Evolutionary conservation across 1,140 invertebrate genomes (phyloP).

Genomic region (Diprion similis): DNA sequence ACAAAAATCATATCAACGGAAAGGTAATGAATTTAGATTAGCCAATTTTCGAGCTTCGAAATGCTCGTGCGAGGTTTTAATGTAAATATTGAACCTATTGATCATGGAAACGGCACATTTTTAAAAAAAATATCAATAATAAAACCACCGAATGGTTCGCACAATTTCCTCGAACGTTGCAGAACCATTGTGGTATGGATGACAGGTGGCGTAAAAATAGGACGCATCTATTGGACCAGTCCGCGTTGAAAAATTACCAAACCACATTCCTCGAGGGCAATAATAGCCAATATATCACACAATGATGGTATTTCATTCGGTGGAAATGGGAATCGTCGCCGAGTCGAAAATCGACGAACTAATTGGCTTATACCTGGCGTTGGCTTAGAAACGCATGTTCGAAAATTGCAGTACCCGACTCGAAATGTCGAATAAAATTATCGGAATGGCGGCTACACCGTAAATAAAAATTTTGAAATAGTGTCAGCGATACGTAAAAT

Average conservation of each 20-base stretch:
- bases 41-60: background rate
- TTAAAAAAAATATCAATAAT: background rate
- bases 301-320: constrained; percentile 54
- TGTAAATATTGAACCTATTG: background rate
- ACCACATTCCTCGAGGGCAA: constrained; percentile 25
- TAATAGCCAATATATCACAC: constrained; percentile 47
- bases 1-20: background rate
- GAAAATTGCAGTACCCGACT: background rate
- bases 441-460: background rate
- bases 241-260: background rate
- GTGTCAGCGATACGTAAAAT: background rate
- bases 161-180: background rate
- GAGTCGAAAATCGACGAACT: background rate
- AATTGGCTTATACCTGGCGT: background rate
- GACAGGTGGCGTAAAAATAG: too few species aligned
- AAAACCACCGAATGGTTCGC: background rate
- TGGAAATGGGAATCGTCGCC: constrained; percentile 23
- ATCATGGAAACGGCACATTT: background rate
- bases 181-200: too few species aligned
- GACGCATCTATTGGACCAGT: too few species aligned
- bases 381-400: background rate
- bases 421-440: background rate
- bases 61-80: background rate
- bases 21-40: background rate
- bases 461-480: background rate